Percentiles rank a stretch among this genome's conserved stretches.
Conservation (phyloP, 2,888 invertebrate genomes). For the Trachelus iudaicus region DNA sequence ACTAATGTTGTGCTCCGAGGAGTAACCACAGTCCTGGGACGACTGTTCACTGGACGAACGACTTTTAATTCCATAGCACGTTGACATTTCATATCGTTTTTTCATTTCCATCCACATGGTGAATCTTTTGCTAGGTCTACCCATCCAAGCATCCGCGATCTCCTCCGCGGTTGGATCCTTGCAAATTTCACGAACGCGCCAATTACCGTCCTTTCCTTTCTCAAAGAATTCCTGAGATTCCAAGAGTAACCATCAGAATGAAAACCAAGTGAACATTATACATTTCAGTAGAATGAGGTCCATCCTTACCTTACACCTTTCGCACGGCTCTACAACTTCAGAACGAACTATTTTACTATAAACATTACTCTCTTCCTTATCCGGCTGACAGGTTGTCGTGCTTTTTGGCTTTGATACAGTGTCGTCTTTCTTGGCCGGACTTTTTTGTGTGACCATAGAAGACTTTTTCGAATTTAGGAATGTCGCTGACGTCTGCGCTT, state of each 20-base stretch:
- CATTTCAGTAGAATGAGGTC: not conserved
- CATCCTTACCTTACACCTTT: slow-evolving; percentile 37
- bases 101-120: slow-evolving; percentile 59
- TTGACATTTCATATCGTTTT: slow-evolving; percentile 30
- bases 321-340: slow-evolving; percentile 37
- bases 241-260: not conserved
- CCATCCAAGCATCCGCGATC: slow-evolving; percentile 55
- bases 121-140: slow-evolving; percentile 50
- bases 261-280: slow-evolving; percentile 13
- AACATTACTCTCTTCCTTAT: slow-evolving; percentile 32
- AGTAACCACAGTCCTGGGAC: slow-evolving; percentile 88
- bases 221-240: slow-evolving; percentile 38
- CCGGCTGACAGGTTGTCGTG: slow-evolving; percentile 54
- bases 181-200: slow-evolving; percentile 38
- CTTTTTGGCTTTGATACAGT: slow-evolving; percentile 32
- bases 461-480: slow-evolving; percentile 36
- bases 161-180: slow-evolving; percentile 48
- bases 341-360: slow-evolving; percentile 32
- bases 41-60: slow-evolving; percentile 75
- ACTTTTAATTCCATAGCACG: slow-evolving; percentile 50
- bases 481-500: slow-evolving; percentile 38
- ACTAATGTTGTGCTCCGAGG: slow-evolving; percentile 84
- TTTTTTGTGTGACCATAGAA: slow-evolving; percentile 27
- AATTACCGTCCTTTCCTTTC: slow-evolving; percentile 39
- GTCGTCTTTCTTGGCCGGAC: slow-evolving; percentile 28